Conservation (phyloP, 92 coral and sea anemone genomes). For the Meandrina meandrites region DNA sequence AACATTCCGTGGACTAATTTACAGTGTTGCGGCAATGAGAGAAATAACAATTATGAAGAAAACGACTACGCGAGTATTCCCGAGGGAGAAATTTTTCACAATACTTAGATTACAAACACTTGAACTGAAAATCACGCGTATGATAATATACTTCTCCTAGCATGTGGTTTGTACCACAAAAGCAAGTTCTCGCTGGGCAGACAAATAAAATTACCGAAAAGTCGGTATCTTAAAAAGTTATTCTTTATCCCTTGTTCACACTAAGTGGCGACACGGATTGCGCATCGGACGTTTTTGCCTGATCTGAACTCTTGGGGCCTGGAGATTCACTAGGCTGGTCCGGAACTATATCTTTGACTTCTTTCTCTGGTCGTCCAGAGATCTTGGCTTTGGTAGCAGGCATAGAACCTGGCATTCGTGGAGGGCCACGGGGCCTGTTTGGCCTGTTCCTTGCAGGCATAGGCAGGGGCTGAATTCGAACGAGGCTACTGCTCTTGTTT, state of each 20-base stretch:
- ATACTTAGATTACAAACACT: constrained; percentile 13
- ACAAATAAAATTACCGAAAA: constrained; percentile 40
- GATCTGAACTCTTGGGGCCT: constrained; percentile 74
- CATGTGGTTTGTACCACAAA: constrained; percentile 16
- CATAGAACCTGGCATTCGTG: constrained; percentile 49
- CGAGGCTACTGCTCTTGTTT: constrained; percentile 42
- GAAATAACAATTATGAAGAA: constrained; percentile 27
- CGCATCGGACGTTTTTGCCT: constrained; percentile 58
- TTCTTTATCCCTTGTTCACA: constrained; percentile 26
- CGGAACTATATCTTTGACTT: constrained; percentile 36
- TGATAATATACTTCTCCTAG: constrained; percentile 6
- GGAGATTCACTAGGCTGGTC: constrained; percentile 49
- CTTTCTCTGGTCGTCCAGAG: constrained; percentile 68
- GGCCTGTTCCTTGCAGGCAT: constrained; percentile 43
- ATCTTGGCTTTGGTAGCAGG: constrained; percentile 49
- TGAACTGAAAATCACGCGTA: constrained; percentile 30
- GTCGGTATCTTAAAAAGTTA: constrained; percentile 18
- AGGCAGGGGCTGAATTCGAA: constrained; percentile 63
- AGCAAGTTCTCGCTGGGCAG: constrained; percentile 14
- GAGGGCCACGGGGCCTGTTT: constrained; percentile 58
- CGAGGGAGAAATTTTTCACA: constrained; percentile 11
- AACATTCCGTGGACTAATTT: constrained; percentile 68
- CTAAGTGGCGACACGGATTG: constrained; percentile 32
- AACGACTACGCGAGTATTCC: constrained; percentile 13
- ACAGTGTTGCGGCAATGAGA: constrained; percentile 59